Percentiles rank a stretch among this genome's conserved stretches.
Conservation (phyloP, 2,113 vertebrate genomes). For the Cisticola juncidis region DNA sequence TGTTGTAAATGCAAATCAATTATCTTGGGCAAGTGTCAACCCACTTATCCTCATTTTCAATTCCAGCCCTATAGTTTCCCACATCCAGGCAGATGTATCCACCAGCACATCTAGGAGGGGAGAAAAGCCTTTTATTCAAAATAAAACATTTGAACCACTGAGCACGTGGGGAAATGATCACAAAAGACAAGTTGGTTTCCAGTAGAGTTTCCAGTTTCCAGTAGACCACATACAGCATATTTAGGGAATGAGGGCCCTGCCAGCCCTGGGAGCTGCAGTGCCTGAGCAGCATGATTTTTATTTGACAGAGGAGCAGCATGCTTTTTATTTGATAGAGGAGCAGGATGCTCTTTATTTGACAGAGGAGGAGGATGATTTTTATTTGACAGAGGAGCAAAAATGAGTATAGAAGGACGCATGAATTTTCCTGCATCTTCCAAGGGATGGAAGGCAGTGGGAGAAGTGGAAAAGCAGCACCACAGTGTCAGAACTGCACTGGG, state of each 20-base stretch:
- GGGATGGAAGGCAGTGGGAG: background rate
- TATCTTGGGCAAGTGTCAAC: background rate
- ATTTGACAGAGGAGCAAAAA: background rate
- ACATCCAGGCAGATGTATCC: background rate
- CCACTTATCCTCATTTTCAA: background rate
- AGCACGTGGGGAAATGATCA: background rate
- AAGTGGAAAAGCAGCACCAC: background rate
- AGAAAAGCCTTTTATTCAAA: background rate
- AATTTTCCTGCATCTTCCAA: background rate
- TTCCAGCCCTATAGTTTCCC: background rate
- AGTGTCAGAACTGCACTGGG: background rate
- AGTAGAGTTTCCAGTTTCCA: background rate
- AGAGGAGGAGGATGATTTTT: background rate
- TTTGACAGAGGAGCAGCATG: background rate
- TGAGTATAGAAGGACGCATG: background rate
- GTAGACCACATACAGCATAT: background rate
- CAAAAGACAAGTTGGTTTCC: background rate
- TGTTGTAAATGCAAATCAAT: background rate
- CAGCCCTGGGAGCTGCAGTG: background rate
- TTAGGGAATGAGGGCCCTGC: background rate
- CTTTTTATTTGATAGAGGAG: background rate
- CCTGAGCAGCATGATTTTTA: background rate
- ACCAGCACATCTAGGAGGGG: background rate
- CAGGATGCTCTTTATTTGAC: background rate
- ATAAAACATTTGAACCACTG: background rate